phyloP scores from a whole-genome alignment of 2,888 invertebrate species.

The Nemapogon koenigi region DNA sequence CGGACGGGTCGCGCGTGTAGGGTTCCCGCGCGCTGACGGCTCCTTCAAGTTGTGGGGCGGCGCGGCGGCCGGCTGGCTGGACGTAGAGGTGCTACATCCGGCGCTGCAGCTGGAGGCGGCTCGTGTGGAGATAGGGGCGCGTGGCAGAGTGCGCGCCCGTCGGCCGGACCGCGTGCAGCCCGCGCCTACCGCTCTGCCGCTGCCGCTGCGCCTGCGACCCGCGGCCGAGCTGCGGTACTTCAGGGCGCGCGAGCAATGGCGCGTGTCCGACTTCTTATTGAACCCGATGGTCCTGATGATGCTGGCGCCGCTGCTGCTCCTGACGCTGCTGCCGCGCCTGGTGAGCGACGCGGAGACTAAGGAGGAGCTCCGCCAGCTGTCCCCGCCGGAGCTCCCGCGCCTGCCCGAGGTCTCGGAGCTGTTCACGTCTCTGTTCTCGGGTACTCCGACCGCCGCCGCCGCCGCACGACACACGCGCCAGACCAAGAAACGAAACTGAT shows the following conservation, averaged over 20 bases:
- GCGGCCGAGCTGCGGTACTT: conserved; percentile 85
- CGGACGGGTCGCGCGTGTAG: too few species aligned
- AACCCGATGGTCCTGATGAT: conserved; percentile 99
- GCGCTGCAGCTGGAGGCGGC: conserved; percentile 93
- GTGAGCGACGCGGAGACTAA: conserved; percentile 98
- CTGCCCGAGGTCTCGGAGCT: conserved; percentile 97
- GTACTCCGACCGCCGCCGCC: conserved; percentile 65
- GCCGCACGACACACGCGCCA: conserved; percentile 47
- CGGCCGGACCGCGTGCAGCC: conserved; percentile 95
- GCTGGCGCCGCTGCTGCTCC: conserved; percentile 88
- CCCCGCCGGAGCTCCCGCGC: conserved; percentile 81
- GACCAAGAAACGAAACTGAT: conserved; percentile 54
- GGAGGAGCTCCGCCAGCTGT: conserved; percentile 91
- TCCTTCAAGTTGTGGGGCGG: conserved; percentile 88
- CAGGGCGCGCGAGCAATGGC: conserved; percentile 95
- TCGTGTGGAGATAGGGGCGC: conserved; percentile 95
- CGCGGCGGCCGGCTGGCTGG: conserved; percentile 90
- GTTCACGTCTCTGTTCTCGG: conserved; percentile 85
- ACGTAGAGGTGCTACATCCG: conserved; percentile 90
- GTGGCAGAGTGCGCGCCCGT: conserved; percentile 94
- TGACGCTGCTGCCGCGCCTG: conserved; percentile 94
- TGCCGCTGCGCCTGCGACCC: conserved; percentile 90
- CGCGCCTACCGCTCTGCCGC: conserved; percentile 88
- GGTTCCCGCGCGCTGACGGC: conserved; percentile 91
- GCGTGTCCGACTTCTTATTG: conserved; percentile 93